These are phyloP conservation scores for Eledone cirrhosa DNA, from an alignment of 2,888 invertebrate species.

Conservation along the genomic window DNA sequence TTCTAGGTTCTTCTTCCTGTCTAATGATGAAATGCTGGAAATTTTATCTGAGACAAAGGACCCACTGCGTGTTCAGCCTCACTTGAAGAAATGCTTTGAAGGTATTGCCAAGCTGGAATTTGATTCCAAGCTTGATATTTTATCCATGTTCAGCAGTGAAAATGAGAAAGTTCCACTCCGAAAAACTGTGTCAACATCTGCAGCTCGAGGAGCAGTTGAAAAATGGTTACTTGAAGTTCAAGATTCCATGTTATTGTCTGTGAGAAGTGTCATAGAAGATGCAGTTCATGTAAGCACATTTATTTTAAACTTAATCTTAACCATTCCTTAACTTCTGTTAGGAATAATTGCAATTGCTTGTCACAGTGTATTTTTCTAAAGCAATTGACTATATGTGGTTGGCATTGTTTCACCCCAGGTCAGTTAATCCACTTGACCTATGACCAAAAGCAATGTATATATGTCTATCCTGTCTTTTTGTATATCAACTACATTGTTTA, in stretches of 20 bases:
- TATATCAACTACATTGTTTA: too few species aligned
- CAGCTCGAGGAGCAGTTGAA: conserved; percentile 82
- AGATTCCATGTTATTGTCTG: conserved; percentile 79
- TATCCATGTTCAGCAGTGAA: conserved; percentile 84
- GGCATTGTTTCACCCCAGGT: too few species aligned
- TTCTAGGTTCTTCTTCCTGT: conserved; percentile 67
- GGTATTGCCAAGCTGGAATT: conserved; percentile 88
- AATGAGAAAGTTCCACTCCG: conserved; percentile 79
- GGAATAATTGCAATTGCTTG: too few species aligned
- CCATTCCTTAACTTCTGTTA: too few species aligned
- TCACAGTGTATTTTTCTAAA: too few species aligned
- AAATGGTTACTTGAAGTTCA: conserved; percentile 86
- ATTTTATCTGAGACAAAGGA: conserved; percentile 68
- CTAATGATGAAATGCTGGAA: conserved; percentile 68
- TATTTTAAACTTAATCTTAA: too few species aligned
- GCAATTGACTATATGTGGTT: too few species aligned
- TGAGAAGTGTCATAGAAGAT: conserved; percentile 73
- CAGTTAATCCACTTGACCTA: too few species aligned
- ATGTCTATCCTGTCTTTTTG: too few species aligned
- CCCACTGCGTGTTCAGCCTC: conserved; percentile 67
- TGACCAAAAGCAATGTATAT: too few species aligned
- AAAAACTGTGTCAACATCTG: conserved; percentile 81
- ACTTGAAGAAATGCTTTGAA: conserved; percentile 68
- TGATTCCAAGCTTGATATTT: conserved; percentile 87
- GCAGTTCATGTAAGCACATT: conserved; percentile 65